These are phyloP conservation scores for Synanthedon formicaeformis DNA, from an alignment of 2,888 invertebrate genomes.

Conservation along the genomic window DNA sequence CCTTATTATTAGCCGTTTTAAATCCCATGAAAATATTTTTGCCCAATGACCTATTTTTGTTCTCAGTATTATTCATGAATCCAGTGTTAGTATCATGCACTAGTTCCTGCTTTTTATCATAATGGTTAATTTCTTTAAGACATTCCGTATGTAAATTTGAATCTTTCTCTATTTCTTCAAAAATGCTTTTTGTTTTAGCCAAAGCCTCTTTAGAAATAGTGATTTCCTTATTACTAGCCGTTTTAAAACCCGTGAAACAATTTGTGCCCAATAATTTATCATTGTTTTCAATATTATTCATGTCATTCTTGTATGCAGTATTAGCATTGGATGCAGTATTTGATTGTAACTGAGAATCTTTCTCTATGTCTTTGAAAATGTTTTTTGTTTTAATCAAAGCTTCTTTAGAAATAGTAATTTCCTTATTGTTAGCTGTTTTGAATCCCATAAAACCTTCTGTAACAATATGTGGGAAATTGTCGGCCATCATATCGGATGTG, in stretches of 20 bases:
- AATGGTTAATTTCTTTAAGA: not conserved
- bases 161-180: constrained; percentile 1
- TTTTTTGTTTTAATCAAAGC: constrained; percentile 25
- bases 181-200: constrained; percentile 14
- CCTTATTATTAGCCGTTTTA: constrained; percentile 36
- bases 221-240: constrained; percentile 32
- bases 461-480: not conserved
- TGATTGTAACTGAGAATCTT: constrained; percentile 16
- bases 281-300: not conserved
- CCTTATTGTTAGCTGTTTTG: constrained; percentile 8
- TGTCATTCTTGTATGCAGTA: not conserved
- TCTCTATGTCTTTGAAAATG: constrained; percentile 21
- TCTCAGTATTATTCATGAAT: not conserved
- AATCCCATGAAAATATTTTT: constrained; percentile 22
- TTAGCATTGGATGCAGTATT: constrained; percentile 12
- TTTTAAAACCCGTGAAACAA: constrained; percentile 21
- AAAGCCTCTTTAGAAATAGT: constrained; percentile 18
- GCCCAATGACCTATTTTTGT: not conserved
- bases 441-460: constrained; percentile 1
- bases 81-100: not conserved
- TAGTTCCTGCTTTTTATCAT: not conserved
- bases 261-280: not conserved
- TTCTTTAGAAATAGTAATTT: constrained; percentile 17
- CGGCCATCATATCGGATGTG: not conserved
- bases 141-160: not conserved